Conservation (phyloP, 2,113 vertebrate genomes). For the Eulemur rufifrons region DNA sequence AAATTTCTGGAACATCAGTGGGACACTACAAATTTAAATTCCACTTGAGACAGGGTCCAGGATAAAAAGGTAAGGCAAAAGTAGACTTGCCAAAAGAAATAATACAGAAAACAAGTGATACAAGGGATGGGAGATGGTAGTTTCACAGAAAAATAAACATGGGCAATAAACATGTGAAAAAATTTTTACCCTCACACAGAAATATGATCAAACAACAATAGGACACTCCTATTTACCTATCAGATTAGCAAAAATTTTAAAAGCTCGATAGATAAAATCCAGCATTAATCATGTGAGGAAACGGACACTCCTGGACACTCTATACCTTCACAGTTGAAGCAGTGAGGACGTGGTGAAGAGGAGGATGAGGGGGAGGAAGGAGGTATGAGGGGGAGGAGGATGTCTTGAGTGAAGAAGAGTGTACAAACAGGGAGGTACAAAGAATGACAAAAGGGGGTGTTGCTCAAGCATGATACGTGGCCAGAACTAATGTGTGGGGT, state of each 20-base stretch:
- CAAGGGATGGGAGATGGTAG: not conserved
- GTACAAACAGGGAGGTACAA: not conserved
- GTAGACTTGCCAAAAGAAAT: not conserved
- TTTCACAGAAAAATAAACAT: not conserved
- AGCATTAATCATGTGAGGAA: not conserved
- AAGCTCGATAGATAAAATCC: not conserved
- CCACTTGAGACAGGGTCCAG: not conserved
- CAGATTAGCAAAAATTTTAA: not conserved
- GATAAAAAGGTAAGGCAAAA: not conserved
- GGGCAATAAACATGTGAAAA: not conserved
- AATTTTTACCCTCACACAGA: not conserved
- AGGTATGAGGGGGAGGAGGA: not conserved
- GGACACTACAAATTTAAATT: not conserved
- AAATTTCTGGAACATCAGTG: not conserved
- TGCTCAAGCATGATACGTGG: rapidly evolving
- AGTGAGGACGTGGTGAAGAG: no score
- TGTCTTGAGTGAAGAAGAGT: not conserved
- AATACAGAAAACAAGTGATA: not conserved
- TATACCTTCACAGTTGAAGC: not conserved
- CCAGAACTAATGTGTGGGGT: not conserved
- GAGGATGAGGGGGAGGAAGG: not conserved
- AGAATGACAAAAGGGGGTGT: no score
- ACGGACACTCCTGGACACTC: not conserved
- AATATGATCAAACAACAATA: not conserved
- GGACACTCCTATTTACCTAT: not conserved